Evolutionary conservation across 2,888 invertebrate species (phyloP), one percentile per base, ranked within the genome.

Genomic region (Phortica okadai): DNA sequence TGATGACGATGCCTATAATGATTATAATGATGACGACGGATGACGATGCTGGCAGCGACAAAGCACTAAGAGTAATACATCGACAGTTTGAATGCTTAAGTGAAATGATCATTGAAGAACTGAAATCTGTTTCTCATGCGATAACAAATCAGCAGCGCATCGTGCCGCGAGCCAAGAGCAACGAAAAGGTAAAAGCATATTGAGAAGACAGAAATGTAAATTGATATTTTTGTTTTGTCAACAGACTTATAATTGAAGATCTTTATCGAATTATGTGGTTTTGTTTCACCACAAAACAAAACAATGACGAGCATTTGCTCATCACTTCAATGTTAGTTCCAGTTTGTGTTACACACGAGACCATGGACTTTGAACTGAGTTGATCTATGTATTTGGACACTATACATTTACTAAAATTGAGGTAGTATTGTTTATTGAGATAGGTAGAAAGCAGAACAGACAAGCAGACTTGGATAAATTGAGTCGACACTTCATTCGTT

Each of bases 11-110:
- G 79, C 73, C 75, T 14, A 74, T 77, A 77, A 74, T 76, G 80
- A 74, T 77, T 67, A 69, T 79, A 78, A 62, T 78, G 58, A 42
- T 73, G 45, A 69, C 70, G 69, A 69, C 76, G 78, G 80, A 75
- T 74, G 77, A 75, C 76, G 78, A 69, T 42, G 8, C 50, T 50
- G 50, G 8, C 50, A 50, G 50, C 41, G 45, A 56, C 54, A 74
- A 74, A 78, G 79, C 80, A 77, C 80, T 85, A 86, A 85, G 85
- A 85, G 85, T 85, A 84, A 85, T 85, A 85, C 86, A 85, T 85
- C 85, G 85, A 85, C 85, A 85, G 86, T 82, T 86, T 78, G 84
- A 83, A 33, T 33, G 33, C 33, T 86, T 83, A 82, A 83, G 73
- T 79, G 74, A 80, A 78, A 81, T 83, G 81, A 79, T 78, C 50